A percentile compares a stretch with the other conserved stretches of the same genome.
Conservation (phyloP, 2,113 vertebrate species). For the Ctenomys sociabilis region DNA sequence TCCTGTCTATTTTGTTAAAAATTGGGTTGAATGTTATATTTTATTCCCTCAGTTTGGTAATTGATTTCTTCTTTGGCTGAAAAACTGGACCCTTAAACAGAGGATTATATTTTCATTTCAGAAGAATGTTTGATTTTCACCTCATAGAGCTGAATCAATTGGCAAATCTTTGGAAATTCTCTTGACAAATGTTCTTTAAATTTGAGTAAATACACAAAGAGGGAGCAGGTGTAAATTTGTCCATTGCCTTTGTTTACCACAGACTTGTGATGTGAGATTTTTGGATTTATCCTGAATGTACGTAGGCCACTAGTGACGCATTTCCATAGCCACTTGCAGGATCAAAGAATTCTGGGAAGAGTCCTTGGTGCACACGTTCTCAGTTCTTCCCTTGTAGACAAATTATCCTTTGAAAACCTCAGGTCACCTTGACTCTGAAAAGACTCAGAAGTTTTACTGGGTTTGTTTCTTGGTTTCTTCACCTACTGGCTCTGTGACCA, state of each 20-base stretch:
- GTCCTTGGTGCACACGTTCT: fast-evolving
- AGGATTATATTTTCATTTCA: slow-evolving; percentile 16
- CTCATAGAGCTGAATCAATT: background rate
- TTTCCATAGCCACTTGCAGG: background rate
- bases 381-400: background rate
- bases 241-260: background rate
- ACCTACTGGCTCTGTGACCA: background rate
- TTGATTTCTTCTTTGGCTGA: background rate
- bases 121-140: background rate
- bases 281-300: background rate
- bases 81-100: background rate
- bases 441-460: background rate
- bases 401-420: background rate
- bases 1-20: slow-evolving; percentile 24
- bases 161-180: slow-evolving; percentile 18
- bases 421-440: background rate
- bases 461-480: background rate
- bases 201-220: slow-evolving; percentile 32
- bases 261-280: background rate
- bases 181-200: slow-evolving; percentile 12
- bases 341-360: background rate
- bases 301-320: background rate
- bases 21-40: slow-evolving; percentile 4
- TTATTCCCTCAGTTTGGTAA: slow-evolving; percentile 27
- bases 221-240: background rate